These are phyloP conservation scores for Cliona cf. orientalis DNA, from an alignment of 37 sponge, comb jelly and placozoan species.

Conservation along the genomic window DNA sequence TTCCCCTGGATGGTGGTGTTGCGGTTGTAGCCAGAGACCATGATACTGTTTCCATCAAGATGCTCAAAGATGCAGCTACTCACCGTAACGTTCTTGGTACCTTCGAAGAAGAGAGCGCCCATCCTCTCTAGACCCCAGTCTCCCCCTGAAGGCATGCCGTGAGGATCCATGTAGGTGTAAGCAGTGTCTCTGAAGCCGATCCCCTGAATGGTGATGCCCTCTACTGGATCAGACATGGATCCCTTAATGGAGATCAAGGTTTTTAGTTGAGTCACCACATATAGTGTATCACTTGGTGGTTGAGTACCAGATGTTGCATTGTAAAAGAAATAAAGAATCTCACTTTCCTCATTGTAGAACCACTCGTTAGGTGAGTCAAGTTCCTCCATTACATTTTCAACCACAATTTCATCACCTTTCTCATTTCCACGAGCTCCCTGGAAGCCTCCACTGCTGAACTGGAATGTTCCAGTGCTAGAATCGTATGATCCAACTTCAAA, in stretches of 20 bases:
- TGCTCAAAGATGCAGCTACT: slow-evolving; percentile 44
- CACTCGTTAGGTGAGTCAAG: slow-evolving; percentile 78
- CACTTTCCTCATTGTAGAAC: slow-evolving; percentile 48
- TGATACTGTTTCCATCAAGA: slow-evolving; percentile 67
- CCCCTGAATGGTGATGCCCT: slow-evolving; percentile 20
- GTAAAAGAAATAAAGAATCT: slow-evolving; percentile 57
- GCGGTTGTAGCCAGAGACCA: slow-evolving; percentile 53
- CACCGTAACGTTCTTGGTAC: slow-evolving; percentile 28
- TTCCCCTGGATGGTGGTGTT: slow-evolving; percentile 46
- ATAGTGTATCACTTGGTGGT: slow-evolving; percentile 37
- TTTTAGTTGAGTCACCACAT: slow-evolving; percentile 38
- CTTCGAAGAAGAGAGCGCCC: slow-evolving; percentile 70
- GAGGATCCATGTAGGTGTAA: slow-evolving; percentile 57
- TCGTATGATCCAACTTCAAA: slow-evolving; percentile 51
- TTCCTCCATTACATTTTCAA: slow-evolving; percentile 68
- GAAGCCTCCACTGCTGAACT: slow-evolving; percentile 64
- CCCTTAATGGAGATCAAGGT: slow-evolving; percentile 35
- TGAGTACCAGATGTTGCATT: slow-evolving; percentile 29
- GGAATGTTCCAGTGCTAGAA: slow-evolving; percentile 17
- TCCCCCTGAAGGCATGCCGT: slow-evolving; percentile 71
- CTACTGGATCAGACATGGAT: slow-evolving; percentile 29
- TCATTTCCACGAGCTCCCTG: slow-evolving; percentile 73
- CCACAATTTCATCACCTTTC: slow-evolving; percentile 48
- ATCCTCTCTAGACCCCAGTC: slow-evolving; percentile 61
- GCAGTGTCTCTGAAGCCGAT: slow-evolving; percentile 62